A percentile compares a stretch with the other conserved stretches of the same genome.
phyloP scores from a whole-genome alignment of 35 echinoderm and acorn worm genomes.

The Diadema setosum region DNA sequence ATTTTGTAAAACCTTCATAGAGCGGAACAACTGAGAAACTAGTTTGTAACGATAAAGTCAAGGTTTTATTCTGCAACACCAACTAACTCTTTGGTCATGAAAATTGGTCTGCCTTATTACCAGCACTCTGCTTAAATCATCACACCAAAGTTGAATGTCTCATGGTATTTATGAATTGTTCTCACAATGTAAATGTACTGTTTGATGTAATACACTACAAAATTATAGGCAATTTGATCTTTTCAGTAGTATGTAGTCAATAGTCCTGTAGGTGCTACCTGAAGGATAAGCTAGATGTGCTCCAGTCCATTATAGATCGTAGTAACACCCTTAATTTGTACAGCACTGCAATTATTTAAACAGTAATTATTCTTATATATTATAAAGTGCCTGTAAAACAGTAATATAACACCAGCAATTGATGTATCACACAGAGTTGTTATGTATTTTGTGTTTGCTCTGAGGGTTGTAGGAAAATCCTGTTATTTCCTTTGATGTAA shows the following conservation, averaged over 20 bases:
- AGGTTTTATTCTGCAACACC: background rate
- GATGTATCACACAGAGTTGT: no score
- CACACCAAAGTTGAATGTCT: background rate
- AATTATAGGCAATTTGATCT: no score
- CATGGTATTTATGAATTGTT: background rate
- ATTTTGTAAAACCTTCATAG: background rate
- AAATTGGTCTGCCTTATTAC: no score
- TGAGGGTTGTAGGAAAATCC: background rate
- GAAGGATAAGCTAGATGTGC: background rate
- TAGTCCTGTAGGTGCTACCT: background rate
- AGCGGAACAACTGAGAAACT: background rate
- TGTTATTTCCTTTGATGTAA: background rate
- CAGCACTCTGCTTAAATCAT: background rate
- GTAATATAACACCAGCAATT: background rate
- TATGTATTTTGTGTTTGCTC: background rate
- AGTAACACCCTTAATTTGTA: background rate
- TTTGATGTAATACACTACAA: slow-evolving; percentile 9
- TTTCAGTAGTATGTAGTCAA: background rate
- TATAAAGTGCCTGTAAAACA: background rate
- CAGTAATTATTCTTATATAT: background rate
- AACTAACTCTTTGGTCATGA: background rate
- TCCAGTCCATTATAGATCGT: background rate
- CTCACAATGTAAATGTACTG: background rate
- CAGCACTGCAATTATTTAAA: slow-evolving; percentile 11
- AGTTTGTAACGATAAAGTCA: background rate